phyloP scores from a whole-genome alignment of 2,888 invertebrate genomes.

The Dusona sp. region DNA sequence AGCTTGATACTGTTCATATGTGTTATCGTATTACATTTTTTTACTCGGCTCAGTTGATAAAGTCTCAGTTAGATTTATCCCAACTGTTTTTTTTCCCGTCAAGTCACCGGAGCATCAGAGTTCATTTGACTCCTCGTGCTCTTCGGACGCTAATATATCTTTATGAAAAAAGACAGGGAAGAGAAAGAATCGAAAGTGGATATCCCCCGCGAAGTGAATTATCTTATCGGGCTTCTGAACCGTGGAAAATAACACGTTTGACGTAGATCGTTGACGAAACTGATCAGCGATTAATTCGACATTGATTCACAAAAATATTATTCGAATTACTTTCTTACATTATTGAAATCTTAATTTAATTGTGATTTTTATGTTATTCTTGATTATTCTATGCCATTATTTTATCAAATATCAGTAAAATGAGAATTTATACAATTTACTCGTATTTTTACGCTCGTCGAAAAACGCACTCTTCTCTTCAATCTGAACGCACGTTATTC shows the following conservation, averaged over 20 bases:
- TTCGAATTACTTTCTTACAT: not conserved
- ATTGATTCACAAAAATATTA: not conserved
- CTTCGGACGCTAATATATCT: not conserved
- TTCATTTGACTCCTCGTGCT: conserved; percentile 37
- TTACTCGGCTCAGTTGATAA: conserved; percentile 43
- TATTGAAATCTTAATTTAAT: not conserved
- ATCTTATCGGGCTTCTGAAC: conserved; percentile 71
- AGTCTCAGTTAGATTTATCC: conserved; percentile 5
- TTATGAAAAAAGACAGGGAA: not conserved
- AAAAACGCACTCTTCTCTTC: not conserved
- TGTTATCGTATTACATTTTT: conserved; percentile 22
- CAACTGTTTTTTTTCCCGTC: conserved; percentile 21
- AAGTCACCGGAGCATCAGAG: conserved; percentile 3
- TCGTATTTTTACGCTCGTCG: not conserved
- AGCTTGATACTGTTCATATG: not conserved
- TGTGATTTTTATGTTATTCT: not conserved
- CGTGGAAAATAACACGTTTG: conserved; percentile 65
- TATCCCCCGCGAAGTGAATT: conserved; percentile 73
- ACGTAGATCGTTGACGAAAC: conserved; percentile 41
- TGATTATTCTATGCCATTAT: not conserved
- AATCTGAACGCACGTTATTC: not conserved
- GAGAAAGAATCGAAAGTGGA: not conserved
- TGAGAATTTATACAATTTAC: not conserved
- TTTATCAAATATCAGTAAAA: not conserved
- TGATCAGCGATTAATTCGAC: not conserved